Evolutionary conservation across 2,113 vertebrate species (phyloP), one percentile per base, ranked within the genome.

Genomic region (Rhombomys opimus): DNA sequence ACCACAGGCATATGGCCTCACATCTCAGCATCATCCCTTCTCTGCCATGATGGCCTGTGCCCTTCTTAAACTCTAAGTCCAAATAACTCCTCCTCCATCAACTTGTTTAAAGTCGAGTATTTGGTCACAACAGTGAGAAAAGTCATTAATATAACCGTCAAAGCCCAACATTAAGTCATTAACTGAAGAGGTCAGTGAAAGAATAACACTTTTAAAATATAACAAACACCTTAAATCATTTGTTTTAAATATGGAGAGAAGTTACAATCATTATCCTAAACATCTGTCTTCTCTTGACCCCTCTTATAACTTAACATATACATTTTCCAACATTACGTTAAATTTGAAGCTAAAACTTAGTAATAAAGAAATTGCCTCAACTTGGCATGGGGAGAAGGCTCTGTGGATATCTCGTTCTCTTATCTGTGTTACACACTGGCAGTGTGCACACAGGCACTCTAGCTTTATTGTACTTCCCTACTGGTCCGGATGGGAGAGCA

Each of bases 271-370:
- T 94, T 93, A 92, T 14, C 84, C 35, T 90, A 95, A 84, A 85
- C 61, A 1, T 61, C 70, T 93, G 30, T 63, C 57, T 87, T 91
- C 32, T 61, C 75, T 94, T 50, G 95, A 86, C 6, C 27, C 23
- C 22, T 82, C 18, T 38, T 94, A 57, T 57, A 94, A 92, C 76
- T 97, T 96, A 89, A n/a, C 38, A 57, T 46, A 27, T 25, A 81
- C 9, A 88, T 88, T 92, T 93, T 95, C 72, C 70, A 67, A 18
- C 63, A 94, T 76, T 77, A 72, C 52, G 75, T 88, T 96, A 87
- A 70, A 20, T 94, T 68, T 89, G 61, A 96, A 96, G 9, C 59
- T 93, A 91, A 93, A 91, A 77, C 46, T 85, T 93, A 91, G 41
- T 86, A 81, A 54, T 73, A 20, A 67, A 89, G 23, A 87, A 97